A percentile compares a stretch with the other conserved stretches of the same genome.
Evolutionary conservation across 2,888 invertebrate genomes (phyloP).

Genomic region (Eilema sororculum): DNA sequence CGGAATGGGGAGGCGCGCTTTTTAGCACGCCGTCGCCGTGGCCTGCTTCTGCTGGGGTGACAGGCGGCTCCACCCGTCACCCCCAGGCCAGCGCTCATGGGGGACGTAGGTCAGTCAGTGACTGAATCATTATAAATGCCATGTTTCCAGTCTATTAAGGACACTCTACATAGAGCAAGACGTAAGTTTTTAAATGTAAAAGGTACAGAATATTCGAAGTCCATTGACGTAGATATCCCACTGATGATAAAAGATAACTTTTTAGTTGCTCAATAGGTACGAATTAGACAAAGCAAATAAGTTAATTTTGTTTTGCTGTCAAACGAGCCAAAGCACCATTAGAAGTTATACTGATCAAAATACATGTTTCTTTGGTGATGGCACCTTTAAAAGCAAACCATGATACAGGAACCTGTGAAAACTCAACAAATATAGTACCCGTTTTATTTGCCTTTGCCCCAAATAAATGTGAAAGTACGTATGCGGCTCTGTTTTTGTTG

Average conservation of each 20-base stretch:
- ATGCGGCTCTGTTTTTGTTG: conserved; percentile 17
- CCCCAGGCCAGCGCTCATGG: too few relatives aligned
- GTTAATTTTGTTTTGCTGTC: conserved; percentile 20
- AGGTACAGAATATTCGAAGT: conserved; percentile 18
- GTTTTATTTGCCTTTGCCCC: conserved; percentile 19
- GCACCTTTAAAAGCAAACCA: background rate
- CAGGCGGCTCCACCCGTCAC: too few relatives aligned
- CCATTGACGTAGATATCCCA: conserved; percentile 17
- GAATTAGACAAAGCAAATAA: conserved; percentile 20
- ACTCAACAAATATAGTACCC: conserved; percentile 13
- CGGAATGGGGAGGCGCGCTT: too few relatives aligned
- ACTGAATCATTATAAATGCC: conserved; percentile 9
- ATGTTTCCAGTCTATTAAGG: background rate
- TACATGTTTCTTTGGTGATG: conserved; percentile 5
- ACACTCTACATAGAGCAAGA: conserved; percentile 16
- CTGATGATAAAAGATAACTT: conserved; percentile 14
- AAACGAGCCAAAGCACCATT: conserved; percentile 17
- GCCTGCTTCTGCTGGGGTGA: too few relatives aligned
- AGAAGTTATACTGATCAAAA: conserved; percentile 18
- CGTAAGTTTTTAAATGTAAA: conserved; percentile 13
- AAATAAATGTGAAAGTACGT: conserved; percentile 18
- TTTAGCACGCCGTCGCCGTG: too few relatives aligned
- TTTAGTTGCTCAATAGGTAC: conserved; percentile 21
- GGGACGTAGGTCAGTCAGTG: too few relatives aligned
- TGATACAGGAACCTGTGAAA: background rate